Conservation (phyloP, 2,113 vertebrate genomes). For the Oceanites oceanicus region DNA sequence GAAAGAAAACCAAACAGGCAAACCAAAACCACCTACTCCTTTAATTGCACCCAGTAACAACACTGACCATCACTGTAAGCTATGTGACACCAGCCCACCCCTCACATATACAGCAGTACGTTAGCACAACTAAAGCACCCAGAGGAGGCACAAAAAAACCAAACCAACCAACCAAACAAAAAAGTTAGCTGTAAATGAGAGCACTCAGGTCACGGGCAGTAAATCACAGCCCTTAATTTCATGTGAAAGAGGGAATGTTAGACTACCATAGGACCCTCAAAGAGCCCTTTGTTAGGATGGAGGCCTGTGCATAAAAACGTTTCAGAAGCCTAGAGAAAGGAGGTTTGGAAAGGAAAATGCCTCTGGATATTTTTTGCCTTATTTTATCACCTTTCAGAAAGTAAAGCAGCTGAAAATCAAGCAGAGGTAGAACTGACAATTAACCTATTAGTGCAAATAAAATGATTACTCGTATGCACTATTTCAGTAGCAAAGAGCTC, state of each 20-base stretch:
- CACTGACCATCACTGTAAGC: not conserved
- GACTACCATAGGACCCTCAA: not conserved
- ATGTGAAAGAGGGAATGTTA: slow-evolving; percentile 34
- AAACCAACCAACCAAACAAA: no score
- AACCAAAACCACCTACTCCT: not conserved
- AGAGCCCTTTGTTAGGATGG: slow-evolving; percentile 6
- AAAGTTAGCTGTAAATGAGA: not conserved
- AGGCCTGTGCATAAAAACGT: slow-evolving; percentile 21
- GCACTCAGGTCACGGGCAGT: not conserved
- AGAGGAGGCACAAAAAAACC: not conserved
- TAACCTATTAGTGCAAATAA: not conserved
- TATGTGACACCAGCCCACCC: not conserved
- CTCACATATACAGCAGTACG: not conserved
- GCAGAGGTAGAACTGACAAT: not conserved
- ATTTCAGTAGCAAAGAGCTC: not conserved
- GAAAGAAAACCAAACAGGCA: not conserved
- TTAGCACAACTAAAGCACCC: not conserved
- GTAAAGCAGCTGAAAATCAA: not conserved
- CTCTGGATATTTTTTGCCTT: not conserved
- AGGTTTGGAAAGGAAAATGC: slow-evolving; percentile 22
- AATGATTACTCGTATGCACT: no score
- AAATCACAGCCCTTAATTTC: slow-evolving; percentile 29
- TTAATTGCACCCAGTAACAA: not conserved
- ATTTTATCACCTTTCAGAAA: slow-evolving; percentile 22
- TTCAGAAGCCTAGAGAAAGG: not conserved